These are phyloP conservation scores for Lypha dubia DNA, from an alignment of 2,888 invertebrate genomes.

Conservation along the genomic window DNA sequence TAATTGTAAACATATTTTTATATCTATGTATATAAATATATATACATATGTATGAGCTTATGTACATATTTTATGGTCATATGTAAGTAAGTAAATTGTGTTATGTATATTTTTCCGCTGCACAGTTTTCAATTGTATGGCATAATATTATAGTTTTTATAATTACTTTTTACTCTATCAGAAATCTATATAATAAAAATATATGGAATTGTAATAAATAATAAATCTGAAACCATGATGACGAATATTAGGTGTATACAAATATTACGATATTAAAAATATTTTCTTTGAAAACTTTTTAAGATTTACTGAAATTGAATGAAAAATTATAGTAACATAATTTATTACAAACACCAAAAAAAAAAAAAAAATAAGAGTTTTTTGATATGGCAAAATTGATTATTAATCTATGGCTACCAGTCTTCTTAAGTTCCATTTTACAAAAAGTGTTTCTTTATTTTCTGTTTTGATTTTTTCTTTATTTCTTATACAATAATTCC, in stretches of 20 bases:
- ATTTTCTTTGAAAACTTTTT: background rate
- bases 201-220: background rate
- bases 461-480: constrained; percentile 26
- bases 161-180: constrained; percentile 1
- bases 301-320: background rate
- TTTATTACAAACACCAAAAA: background rate
- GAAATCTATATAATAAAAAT: constrained; percentile 10
- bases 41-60: background rate
- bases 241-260: background rate
- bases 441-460: constrained; percentile 25
- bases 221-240: background rate
- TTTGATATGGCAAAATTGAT: constrained; percentile 28
- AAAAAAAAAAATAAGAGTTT: constrained; percentile 45
- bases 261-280: background rate
- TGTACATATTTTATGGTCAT: too few species aligned
- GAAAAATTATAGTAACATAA: background rate
- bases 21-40: background rate
- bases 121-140: constrained; percentile 10
- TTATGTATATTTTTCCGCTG: background rate
- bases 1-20: background rate
- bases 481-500: constrained; percentile 56
- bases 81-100: background rate
- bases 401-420: constrained; percentile 20
- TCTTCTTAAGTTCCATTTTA: constrained; percentile 38
- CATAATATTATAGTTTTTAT: constrained; percentile 27